These are phyloP conservation scores for Pseudomyrmex pallidus DNA, from an alignment of 1,140 invertebrate genomes.

Conservation along the genomic window DNA sequence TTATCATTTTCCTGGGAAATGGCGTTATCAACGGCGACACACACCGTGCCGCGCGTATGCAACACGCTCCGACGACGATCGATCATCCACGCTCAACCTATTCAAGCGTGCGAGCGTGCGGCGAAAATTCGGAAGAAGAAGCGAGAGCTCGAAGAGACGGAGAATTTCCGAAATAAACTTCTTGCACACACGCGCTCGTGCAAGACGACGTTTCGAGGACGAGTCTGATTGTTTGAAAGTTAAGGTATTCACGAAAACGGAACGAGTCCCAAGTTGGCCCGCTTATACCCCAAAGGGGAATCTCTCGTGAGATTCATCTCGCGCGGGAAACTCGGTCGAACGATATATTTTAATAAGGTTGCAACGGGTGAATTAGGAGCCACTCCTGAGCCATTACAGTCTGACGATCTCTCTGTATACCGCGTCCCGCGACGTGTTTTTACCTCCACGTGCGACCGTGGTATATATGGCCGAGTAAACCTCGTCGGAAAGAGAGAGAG, in stretches of 20 bases:
- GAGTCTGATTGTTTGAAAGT: neutral
- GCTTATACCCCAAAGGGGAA: neutral
- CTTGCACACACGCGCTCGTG: too few species aligned
- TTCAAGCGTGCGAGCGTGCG: neutral
- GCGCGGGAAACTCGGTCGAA: constrained; percentile 25
- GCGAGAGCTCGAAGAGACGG: too few species aligned
- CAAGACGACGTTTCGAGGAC: too few species aligned
- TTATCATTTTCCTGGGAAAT: constrained; percentile 43
- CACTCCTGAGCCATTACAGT: neutral
- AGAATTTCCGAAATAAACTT: too few species aligned
- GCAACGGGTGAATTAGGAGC: neutral
- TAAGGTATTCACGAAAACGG: neutral
- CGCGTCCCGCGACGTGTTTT: constrained; percentile 3
- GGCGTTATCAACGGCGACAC: constrained; percentile 8
- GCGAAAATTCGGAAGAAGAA: neutral
- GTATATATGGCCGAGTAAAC: constrained; percentile 16
- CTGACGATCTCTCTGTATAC: constrained; percentile 12
- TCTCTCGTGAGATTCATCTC: constrained; percentile 4
- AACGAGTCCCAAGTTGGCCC: neutral
- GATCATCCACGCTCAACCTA: neutral
- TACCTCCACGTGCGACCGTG: constrained; percentile 13
- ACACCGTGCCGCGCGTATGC: neutral
- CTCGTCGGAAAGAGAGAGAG: constrained; percentile 14
- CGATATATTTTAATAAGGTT: constrained; percentile 30
- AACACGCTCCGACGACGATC: neutral